Base-by-base conservation (phyloP, 2,888 invertebrate species). In the Drosophila falleni region DNA sequence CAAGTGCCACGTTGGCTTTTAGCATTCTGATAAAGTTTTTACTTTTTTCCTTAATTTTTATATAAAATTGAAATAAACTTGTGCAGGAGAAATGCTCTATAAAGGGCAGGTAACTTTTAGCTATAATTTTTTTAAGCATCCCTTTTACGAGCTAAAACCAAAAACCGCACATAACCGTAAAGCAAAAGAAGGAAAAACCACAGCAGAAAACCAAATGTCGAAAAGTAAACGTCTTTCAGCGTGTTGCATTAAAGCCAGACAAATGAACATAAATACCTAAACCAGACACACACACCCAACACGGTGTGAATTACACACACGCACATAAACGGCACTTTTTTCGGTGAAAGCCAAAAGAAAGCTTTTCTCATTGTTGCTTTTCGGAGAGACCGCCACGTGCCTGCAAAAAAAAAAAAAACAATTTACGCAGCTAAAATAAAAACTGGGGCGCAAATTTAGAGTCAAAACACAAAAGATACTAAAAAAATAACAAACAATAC, bases 191-290 rank as follows among this genome's bases (percentile, higher is more conserved):
- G 29, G 44, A 5, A 33, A 46, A 69, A 46, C 51, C 55, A 16
- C 37, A 44, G 29, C 37, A 42, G 39, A 35, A 56, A 47, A 37
- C 60, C 53, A 64, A 58, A 67, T 61, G 80, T 51, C 47, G 54
- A 59, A 55, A 77, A 67, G 77, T 59, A 61, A 77, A 80, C 29
- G 29, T 54, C 37, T 50, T 56, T 56, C 11, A 23, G 16, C 16
- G 15, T 13, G 37, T 15, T 15, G 37, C 60, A 74, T 55, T 67
- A 67, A 61, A 67, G 61, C 80, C 76, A 59, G 67, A 76, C 67
- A 80, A 80, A 77, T 77, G 65, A 64, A 64, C 54, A 68, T 50
- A 63, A 68, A 65, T 65, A 39, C 65, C 39, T 35, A 39, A 64
- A 23, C 46, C 79, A 79, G 51, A 62, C 44, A 39, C 29, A 39